Evolutionary conservation across 2,797 vertebrate species (phyloP).

Genomic region (Melanogrammus aeglefinus): DNA sequence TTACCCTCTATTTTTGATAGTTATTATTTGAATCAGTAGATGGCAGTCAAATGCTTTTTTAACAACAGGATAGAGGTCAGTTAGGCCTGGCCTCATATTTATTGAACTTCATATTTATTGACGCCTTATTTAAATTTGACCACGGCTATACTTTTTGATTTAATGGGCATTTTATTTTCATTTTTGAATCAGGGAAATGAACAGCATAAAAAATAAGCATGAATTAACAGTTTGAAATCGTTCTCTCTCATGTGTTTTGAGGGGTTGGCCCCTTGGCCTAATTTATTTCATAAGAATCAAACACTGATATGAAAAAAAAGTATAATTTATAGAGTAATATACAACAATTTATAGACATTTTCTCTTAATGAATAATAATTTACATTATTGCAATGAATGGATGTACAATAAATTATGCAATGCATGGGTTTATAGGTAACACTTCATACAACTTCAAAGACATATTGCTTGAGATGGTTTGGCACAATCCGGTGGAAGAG

Average conservation of each 20-base stretch:
- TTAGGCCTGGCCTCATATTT: neutral
- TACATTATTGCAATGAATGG: conserved; percentile 73
- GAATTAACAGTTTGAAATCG: neutral
- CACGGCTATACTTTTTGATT: neutral
- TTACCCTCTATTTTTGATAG: neutral
- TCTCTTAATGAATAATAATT: conserved; percentile 56
- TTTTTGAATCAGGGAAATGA: neutral
- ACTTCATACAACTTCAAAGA: conserved; percentile 46
- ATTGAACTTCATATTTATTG: neutral
- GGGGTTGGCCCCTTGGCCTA: neutral
- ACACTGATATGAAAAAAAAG: conserved; percentile 50
- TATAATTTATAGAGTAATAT: conserved; percentile 60
- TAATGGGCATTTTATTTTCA: neutral
- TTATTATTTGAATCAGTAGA: neutral
- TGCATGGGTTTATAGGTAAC: conserved; percentile 51
- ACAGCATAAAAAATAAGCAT: neutral
- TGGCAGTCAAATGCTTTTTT: neutral
- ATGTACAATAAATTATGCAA: conserved; percentile 59
- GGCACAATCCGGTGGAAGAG: conserved; percentile 38
- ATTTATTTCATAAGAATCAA: conserved; percentile 26
- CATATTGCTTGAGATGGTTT: conserved; percentile 64
- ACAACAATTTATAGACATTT: conserved; percentile 60
- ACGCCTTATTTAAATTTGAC: neutral
- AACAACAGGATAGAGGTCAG: neutral
- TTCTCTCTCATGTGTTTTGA: neutral